Evolutionary conservation across 1,140 invertebrate species (phyloP).

Genomic region (Araneus ventricosus): DNA sequence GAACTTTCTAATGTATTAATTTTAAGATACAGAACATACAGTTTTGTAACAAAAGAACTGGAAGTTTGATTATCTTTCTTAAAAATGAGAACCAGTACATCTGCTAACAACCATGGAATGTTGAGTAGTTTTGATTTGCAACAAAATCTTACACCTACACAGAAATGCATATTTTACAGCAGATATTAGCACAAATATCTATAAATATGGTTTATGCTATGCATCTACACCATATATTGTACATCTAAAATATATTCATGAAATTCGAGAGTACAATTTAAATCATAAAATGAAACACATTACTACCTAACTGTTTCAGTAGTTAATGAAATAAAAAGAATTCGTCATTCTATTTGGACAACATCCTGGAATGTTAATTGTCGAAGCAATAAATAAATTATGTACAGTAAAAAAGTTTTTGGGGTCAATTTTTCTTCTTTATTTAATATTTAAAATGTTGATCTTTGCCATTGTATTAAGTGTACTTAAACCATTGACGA

Average conservation of each 20-base stretch:
- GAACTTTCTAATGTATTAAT: neutral
- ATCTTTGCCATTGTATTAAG: neutral
- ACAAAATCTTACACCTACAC: conserved; percentile 32
- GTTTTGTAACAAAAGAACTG: neutral
- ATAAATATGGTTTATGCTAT: conserved; percentile 30
- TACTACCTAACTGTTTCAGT: neutral
- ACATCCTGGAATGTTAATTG: conserved; percentile 1
- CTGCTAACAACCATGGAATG: conserved; percentile 20
- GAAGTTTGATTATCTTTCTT: neutral
- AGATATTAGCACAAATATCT: conserved; percentile 30
- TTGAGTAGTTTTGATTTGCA: neutral
- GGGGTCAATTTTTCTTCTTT: neutral
- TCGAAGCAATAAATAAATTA: conserved; percentile 27
- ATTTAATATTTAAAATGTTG: neutral
- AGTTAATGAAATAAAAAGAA: neutral
- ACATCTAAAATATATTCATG: conserved; percentile 13
- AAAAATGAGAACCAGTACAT: neutral
- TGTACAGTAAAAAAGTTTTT: neutral
- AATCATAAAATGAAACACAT: conserved; percentile 23
- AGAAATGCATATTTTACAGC: conserved; percentile 20
- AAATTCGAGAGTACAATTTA: neutral
- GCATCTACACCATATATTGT: conserved; percentile 31
- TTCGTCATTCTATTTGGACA: neutral
- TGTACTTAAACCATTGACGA: neutral
- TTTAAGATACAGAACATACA: neutral